phyloP scores from a whole-genome alignment of 2,888 invertebrate genomes.

The Scaptomyza flava region DNA sequence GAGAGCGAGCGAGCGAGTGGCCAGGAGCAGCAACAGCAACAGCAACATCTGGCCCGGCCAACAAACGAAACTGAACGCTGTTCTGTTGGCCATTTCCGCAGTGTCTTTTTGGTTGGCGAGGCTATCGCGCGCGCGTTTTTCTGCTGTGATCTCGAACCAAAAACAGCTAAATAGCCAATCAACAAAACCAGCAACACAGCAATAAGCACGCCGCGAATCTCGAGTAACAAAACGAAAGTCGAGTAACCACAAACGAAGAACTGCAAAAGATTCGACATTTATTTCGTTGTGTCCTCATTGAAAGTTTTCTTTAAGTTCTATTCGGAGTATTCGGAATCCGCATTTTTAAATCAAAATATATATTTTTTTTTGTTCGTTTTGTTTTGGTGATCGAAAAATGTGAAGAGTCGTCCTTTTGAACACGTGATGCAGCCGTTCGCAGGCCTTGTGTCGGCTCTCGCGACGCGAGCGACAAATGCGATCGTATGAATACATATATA shows the following conservation, averaged over 20 bases:
- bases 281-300: conserved; percentile 1
- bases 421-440: conserved; percentile 60
- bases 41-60: conserved; percentile 40
- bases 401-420: conserved; percentile 50
- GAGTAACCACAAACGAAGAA: conserved; percentile 6
- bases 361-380: background rate
- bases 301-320: conserved; percentile 12
- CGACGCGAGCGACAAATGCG: conserved; percentile 40
- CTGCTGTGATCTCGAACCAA: conserved; percentile 59
- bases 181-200: conserved; percentile 6
- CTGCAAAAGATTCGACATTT: conserved; percentile 19
- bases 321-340: conserved; percentile 1
- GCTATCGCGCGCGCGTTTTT: conserved; percentile 76
- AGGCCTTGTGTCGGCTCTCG: conserved; percentile 47
- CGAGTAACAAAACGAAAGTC: conserved; percentile 24
- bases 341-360: background rate
- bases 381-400: conserved; percentile 40
- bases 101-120: conserved; percentile 81
- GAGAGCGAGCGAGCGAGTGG: conserved; percentile 39
- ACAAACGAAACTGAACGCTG: conserved; percentile 12
- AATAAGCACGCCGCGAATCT: conserved; percentile 13
- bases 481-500: conserved; percentile 38
- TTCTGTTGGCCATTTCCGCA: conserved; percentile 62
- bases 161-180: conserved; percentile 29
- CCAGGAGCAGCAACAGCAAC: conserved; percentile 29